Conservation (phyloP, 1,140 invertebrate species). For the Drusus annulatus region DNA sequence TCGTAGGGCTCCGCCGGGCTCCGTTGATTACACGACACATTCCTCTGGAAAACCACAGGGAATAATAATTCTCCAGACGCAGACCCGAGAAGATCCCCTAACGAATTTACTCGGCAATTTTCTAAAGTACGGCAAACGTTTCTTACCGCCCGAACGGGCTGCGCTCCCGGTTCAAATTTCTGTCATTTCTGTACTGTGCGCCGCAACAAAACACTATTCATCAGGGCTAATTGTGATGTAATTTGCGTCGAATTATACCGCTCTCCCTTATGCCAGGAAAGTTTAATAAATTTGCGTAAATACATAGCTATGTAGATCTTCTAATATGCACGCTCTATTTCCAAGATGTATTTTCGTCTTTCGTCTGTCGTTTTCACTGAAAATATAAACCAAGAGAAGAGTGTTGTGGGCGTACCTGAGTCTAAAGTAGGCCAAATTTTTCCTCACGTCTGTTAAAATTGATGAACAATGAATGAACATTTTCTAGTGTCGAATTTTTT, state of each 20-base stretch:
- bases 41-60: slow-evolving; percentile 18
- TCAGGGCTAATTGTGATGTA: slow-evolving; percentile 1
- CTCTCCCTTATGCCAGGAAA: not conserved
- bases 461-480: no score
- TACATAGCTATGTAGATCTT: no score
- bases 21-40: slow-evolving; percentile 30
- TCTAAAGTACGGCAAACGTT: not conserved
- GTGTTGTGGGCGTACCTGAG: no score
- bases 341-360: no score
- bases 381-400: no score
- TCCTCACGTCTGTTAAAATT: no score
- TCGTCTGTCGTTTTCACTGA: no score
- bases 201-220: slow-evolving; percentile 3
- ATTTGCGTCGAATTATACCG: slow-evolving; percentile 9
- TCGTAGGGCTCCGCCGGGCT: not conserved
- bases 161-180: not conserved
- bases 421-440: no score
- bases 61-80: slow-evolving; percentile 12
- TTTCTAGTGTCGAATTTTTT: no score
- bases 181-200: not conserved
- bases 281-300: no score
- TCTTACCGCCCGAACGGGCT: not conserved
- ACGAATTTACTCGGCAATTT: slow-evolving; percentile 27
- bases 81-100: not conserved
- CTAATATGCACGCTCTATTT: no score